These are phyloP conservation scores for Seira sanloemensis DNA, from an alignment of 2,888 invertebrate genomes.

Conservation along the genomic window DNA sequence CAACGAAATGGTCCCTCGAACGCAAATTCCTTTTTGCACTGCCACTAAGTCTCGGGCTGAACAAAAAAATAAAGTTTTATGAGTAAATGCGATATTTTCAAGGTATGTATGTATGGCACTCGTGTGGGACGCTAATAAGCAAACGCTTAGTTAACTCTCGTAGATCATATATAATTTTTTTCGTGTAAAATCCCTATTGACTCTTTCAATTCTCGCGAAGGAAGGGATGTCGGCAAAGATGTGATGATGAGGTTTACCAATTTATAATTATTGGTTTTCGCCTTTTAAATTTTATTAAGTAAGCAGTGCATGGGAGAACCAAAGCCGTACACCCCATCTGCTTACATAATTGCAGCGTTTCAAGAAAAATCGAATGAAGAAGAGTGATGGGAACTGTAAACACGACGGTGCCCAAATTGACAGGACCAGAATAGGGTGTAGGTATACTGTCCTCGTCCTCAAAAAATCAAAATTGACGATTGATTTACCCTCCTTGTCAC, in stretches of 20 bases:
- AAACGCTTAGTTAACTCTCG: no score
- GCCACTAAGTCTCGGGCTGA: no score
- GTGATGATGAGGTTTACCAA: slow-evolving; percentile 31
- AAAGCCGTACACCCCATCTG: neutral
- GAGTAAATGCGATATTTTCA: no score
- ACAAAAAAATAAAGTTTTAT: no score
- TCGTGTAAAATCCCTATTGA: slow-evolving; percentile 40
- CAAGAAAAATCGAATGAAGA: neutral
- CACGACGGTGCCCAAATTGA: neutral
- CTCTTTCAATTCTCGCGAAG: slow-evolving; percentile 42
- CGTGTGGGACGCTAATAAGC: no score
- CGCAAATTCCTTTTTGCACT: no score
- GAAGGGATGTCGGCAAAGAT: neutral
- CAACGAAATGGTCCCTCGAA: no score
- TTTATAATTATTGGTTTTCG: slow-evolving; percentile 50
- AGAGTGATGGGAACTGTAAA: slow-evolving; percentile 25
- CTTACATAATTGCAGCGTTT: slow-evolving; percentile 6
- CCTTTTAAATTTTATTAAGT: slow-evolving; percentile 16
- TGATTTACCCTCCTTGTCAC: slow-evolving; percentile 6
- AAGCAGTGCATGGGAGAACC: neutral
- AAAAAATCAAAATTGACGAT: neutral
- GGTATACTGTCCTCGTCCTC: slow-evolving; percentile 27
- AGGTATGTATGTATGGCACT: no score
- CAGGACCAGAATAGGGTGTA: neutral
- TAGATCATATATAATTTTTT: no score